A percentile compares a stretch with the other conserved stretches of the same genome.
These are phyloP conservation scores for Oligia fasciuncula DNA, from an alignment of 2,888 invertebrate genomes.

Conservation along the genomic window DNA sequence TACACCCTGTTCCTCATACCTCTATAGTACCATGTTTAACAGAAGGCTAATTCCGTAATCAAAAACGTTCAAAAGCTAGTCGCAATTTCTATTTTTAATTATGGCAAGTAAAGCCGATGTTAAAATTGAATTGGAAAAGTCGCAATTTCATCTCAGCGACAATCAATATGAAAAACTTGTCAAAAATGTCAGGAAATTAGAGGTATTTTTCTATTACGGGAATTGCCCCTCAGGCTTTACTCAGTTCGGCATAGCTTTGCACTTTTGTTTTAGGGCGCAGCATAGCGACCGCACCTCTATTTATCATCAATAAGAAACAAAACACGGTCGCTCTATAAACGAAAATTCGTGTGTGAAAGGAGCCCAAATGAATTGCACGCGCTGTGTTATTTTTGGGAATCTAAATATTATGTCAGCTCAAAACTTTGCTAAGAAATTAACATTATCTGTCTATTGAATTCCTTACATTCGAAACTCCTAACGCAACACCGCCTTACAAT, in stretches of 20 bases:
- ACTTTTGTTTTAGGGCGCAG: background rate
- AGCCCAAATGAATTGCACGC: background rate
- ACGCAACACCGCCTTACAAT: background rate
- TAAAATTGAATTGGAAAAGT: too few relatives aligned
- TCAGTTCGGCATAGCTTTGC: background rate
- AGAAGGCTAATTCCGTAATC: background rate
- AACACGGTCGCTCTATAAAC: background rate
- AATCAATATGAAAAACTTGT: too few relatives aligned
- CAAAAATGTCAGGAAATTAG: too few relatives aligned
- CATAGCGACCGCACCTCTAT: background rate
- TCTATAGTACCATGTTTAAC: background rate
- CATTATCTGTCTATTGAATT: too few relatives aligned
- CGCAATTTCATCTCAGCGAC: too few relatives aligned
- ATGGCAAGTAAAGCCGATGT: too few relatives aligned
- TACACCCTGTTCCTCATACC: too few relatives aligned
- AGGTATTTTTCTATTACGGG: too few relatives aligned
- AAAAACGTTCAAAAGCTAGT: too few relatives aligned
- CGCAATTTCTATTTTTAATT: too few relatives aligned
- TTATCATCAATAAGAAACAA: background rate
- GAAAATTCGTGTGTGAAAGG: background rate
- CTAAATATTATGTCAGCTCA: too few relatives aligned
- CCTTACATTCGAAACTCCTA: background rate
- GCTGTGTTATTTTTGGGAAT: background rate
- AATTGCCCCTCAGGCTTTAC: background rate
- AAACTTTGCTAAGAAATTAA: too few relatives aligned